These are phyloP conservation scores for Anolis sagrei DNA, from an alignment of 2,113 vertebrate genomes.

Conservation along the genomic window DNA sequence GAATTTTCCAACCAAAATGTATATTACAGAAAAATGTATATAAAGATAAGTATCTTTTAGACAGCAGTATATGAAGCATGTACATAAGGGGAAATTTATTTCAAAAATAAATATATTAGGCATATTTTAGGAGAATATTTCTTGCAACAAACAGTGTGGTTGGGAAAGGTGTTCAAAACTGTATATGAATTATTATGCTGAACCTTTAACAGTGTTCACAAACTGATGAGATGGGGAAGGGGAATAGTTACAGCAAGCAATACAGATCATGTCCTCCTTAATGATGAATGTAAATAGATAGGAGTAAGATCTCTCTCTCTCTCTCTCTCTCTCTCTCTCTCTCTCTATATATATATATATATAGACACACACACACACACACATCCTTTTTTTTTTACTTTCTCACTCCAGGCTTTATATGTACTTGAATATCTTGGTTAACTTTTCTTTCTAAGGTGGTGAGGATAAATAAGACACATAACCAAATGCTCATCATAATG, in stretches of 20 bases:
- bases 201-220: neutral
- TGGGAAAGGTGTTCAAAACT: neutral
- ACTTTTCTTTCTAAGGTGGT: neutral
- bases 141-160: neutral
- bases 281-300: neutral
- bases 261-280: neutral
- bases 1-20: neutral
- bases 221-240: neutral
- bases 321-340: too few species aligned
- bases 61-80: neutral
- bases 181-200: neutral
- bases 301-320: neutral
- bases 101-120: neutral
- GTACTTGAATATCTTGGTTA: neutral
- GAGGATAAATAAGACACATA: neutral
- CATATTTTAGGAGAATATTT: neutral
- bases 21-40: neutral
- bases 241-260: neutral
- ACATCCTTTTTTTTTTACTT: neutral
- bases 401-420: neutral
- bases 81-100: neutral
- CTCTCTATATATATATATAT: too few species aligned
- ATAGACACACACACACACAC: too few species aligned
- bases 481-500: neutral
- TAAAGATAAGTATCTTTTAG: neutral